phyloP scores from a whole-genome alignment of 2,113 vertebrate genomes.

The Ornithorhynchus anatinus region DNA sequence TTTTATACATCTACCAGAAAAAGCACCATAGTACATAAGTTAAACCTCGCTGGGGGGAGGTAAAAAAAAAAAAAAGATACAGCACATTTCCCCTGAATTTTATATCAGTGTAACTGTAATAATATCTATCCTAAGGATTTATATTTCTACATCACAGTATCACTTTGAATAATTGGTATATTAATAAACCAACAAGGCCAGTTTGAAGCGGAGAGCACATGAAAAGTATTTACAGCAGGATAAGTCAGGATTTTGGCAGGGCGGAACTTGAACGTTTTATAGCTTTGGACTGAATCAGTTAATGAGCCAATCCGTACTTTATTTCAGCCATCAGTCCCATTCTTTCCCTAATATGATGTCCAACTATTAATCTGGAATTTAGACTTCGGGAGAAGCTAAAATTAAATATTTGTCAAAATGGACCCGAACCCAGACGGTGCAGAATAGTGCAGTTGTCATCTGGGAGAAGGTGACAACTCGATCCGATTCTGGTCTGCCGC shows the following conservation, averaged over 20 bases:
- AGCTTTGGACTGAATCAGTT: constrained; percentile 43
- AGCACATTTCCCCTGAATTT: background rate
- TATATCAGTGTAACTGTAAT: constrained; percentile 6
- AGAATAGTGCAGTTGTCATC: too few relatives aligned
- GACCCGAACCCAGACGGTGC: too few relatives aligned
- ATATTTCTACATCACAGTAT: constrained; percentile 16
- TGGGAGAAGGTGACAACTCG: too few relatives aligned
- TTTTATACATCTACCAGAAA: constrained; percentile 8
- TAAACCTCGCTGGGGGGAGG: background rate
- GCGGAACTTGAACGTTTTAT: constrained; percentile 36
- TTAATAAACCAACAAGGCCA: constrained; percentile 37
- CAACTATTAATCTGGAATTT: constrained; percentile 37
- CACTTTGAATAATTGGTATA: constrained; percentile 51
- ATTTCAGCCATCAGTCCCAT: constrained; percentile 42
- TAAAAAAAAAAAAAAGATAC: too few relatives aligned
- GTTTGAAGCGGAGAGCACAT: constrained; percentile 43
- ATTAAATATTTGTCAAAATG: background rate
- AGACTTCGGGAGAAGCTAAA: constrained; percentile 9
- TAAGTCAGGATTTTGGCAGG: constrained; percentile 39
- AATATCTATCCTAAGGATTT: constrained; percentile 37
- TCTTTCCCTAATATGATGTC: constrained; percentile 18
- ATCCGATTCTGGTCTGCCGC: too few relatives aligned
- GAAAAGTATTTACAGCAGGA: constrained; percentile 45
- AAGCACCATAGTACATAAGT: background rate
- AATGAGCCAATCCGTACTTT: constrained; percentile 47